Evolutionary conservation across 2,113 vertebrate species (phyloP), one percentile per base, ranked within the genome.

Genomic region (Cynocephalus volans): DNA sequence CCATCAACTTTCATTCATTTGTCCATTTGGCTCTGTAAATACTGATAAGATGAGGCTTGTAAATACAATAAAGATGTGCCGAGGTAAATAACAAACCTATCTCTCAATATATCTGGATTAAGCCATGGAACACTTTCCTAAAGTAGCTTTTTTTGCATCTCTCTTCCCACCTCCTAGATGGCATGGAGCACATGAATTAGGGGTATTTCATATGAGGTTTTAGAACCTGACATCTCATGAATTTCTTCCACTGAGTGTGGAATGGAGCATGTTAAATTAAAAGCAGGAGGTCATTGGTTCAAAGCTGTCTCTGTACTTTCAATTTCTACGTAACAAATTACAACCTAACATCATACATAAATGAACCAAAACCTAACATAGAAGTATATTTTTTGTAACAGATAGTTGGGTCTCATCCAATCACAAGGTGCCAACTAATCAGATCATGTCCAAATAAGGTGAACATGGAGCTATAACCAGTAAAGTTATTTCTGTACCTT

Each of bases 51-150:
- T 93, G 90, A 97, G 96, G 90, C 96, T 98, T 97, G 96, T 97
- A 98, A 98, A 98, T 97, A 97, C 97, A 98, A 97, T 96, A 98
- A 97, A 98, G n/a, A 94, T 83, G 85, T 88, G 90, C 0, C 5
- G 87, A 84, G 65, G 77, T 85, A 91, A 97, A 85, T 95, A 88
- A 83, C 45, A 93, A 87, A 60, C 86, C 82, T 84, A 8, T 67
- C 48, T 95, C 97, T 97, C 60, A 92, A 96, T 98, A 97, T 97
- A 98, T 95, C 88, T 97, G 26, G 90, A 88, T 90, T 91, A 90
- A 93, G 90, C 98, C 88, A 41, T 93, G 85, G 97, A 77, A 96
- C 98, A 96, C 86, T 93, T 98, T 92, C 90, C 33, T 87, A 33
- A 96, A 60, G 72, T 31, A 36, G 13, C 28, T 92, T 81, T 64